Evolutionary conservation across 1,140 invertebrate genomes (phyloP).

Genomic region (Olivierus martensii): DNA sequence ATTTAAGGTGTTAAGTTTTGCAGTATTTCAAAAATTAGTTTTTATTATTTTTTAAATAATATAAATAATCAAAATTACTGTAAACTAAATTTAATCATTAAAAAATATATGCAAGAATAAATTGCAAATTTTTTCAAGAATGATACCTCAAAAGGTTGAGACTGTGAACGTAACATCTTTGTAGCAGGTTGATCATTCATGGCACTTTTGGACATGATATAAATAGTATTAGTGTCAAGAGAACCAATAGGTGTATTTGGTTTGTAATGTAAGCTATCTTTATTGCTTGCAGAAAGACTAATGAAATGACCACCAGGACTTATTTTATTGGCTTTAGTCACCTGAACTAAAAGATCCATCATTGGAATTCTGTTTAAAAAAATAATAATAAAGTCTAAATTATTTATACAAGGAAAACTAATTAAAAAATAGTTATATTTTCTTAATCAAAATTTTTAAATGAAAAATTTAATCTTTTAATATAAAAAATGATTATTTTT

Average conservation of each 20-base stretch:
- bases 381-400: too few relatives aligned
- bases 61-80: too few relatives aligned
- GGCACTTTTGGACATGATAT: constrained; percentile 43
- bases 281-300: constrained; percentile 40
- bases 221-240: constrained; percentile 36
- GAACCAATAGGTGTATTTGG: constrained; percentile 62
- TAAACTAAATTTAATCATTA: too few relatives aligned
- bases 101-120: too few relatives aligned
- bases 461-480: too few relatives aligned
- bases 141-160: too few relatives aligned
- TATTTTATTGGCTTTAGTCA: constrained; percentile 54
- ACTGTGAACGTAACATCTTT: not conserved
- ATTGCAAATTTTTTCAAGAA: too few relatives aligned
- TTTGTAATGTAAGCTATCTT: constrained; percentile 49
- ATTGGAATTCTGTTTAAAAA: constrained; percentile 45
- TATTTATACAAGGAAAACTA: too few relatives aligned
- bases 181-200: not conserved
- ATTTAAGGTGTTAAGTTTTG: not conserved
- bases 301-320: constrained; percentile 54
- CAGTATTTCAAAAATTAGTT: not conserved
- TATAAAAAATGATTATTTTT: too few relatives aligned
- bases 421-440: too few relatives aligned
- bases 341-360: constrained; percentile 66
- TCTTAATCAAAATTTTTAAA: too few relatives aligned
- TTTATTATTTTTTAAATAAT: too few relatives aligned